Evolutionary conservation across 2,888 invertebrate genomes (phyloP).

Genomic region (Hybos culiciformis): DNA sequence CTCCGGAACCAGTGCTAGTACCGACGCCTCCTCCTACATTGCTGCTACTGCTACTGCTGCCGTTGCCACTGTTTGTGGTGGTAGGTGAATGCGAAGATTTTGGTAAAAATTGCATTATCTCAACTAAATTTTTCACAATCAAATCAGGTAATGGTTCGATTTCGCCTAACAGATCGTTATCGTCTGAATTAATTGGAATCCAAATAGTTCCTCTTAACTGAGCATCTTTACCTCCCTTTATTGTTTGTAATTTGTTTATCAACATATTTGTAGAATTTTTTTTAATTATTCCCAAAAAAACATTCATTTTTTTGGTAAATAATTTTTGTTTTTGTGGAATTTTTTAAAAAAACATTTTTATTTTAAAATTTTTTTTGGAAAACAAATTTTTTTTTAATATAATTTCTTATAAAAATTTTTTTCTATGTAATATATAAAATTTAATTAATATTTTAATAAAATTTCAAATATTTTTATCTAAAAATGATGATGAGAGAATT

Average conservation of each 20-base stretch:
- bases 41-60: neutral
- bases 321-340: neutral
- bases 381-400: neutral
- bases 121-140: conserved; percentile 26
- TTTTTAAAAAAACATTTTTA: neutral
- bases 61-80: neutral
- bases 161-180: conserved; percentile 16
- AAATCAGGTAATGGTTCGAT: conserved; percentile 23
- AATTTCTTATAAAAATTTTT: neutral
- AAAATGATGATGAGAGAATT: neutral
- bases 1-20: conserved; percentile 2
- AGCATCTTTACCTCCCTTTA: conserved; percentile 59
- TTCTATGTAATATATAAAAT: neutral
- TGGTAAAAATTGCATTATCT: conserved; percentile 29
- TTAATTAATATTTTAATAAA: neutral
- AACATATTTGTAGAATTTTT: conserved; percentile 7
- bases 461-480: neutral
- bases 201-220: conserved; percentile 67
- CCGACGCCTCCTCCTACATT: conserved; percentile 10
- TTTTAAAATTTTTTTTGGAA: neutral
- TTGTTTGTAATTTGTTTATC: conserved; percentile 11
- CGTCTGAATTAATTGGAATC: conserved; percentile 45
- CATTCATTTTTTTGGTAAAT: neutral
- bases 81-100: conserved; percentile 7
- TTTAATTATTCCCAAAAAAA: conserved; percentile 9